Percentiles rank a stretch among this genome's conserved stretches.
These are phyloP conservation scores for Endomychus coccineus DNA, from an alignment of 2,888 invertebrate species.

Conservation along the genomic window DNA sequence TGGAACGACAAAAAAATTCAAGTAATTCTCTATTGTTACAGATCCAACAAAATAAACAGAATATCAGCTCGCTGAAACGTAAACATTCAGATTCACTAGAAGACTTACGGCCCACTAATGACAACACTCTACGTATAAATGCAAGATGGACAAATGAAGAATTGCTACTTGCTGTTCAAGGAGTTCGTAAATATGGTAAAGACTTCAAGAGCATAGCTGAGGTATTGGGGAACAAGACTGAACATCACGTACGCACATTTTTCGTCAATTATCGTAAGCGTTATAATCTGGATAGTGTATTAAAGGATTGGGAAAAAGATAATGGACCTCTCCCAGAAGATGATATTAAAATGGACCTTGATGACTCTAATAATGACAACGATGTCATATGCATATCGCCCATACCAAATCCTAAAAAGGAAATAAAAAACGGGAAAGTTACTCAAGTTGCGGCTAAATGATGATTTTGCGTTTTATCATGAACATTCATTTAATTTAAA, in stretches of 20 bases:
- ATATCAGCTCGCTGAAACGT: constrained; percentile 77
- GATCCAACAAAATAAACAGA: constrained; percentile 94
- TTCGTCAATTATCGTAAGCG: constrained; percentile 85
- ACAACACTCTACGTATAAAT: constrained; percentile 56
- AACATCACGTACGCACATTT: constrained; percentile 85
- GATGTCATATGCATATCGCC: constrained; percentile 46
- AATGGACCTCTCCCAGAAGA: constrained; percentile 43
- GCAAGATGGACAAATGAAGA: constrained; percentile 89
- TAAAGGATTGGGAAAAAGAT: constrained; percentile 80
- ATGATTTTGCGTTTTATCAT: constrained; percentile 23
- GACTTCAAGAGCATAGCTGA: constrained; percentile 93
- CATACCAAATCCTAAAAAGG: constrained; percentile 41
- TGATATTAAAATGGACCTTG: constrained; percentile 30
- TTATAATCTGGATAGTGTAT: constrained; percentile 78
- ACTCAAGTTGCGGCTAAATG: constrained; percentile 33
- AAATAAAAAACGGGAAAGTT: constrained; percentile 34
- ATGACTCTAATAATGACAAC: constrained; percentile 33
- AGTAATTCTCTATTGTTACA: constrained; percentile 51
- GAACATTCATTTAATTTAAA: constrained; percentile 1
- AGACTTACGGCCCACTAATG: constrained; percentile 39
- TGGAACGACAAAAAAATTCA: too few species aligned
- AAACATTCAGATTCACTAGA: constrained; percentile 53
- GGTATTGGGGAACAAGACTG: constrained; percentile 90
- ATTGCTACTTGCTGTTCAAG: constrained; percentile 82
- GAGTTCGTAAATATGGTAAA: constrained; percentile 74